A percentile compares a stretch with the other conserved stretches of the same genome.
Evolutionary conservation across 2,113 vertebrate genomes (phyloP).

Genomic region (Nothobranchius furzeri): DNA sequence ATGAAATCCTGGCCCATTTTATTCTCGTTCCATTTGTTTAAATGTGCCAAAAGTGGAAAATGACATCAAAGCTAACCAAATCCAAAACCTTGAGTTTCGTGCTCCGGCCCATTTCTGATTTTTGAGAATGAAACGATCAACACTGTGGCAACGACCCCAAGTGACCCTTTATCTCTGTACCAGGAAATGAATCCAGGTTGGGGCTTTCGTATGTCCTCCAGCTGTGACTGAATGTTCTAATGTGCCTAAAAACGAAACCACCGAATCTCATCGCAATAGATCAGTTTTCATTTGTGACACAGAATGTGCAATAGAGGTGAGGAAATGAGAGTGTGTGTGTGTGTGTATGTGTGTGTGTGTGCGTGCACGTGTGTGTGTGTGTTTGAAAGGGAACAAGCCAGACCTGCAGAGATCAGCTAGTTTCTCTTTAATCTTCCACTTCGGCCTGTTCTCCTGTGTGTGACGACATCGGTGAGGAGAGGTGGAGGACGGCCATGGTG

Average conservation of each 20-base stretch:
- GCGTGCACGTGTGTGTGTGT: background rate
- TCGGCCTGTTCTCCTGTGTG: background rate
- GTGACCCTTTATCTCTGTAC: background rate
- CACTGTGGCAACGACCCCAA: background rate
- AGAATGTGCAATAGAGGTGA: constrained; percentile 23
- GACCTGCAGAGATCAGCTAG: background rate
- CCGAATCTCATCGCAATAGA: constrained; percentile 24
- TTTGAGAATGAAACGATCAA: no score
- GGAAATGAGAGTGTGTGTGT: background rate
- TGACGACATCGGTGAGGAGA: background rate
- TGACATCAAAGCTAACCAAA: no score
- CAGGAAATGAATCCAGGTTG: constrained; percentile 25
- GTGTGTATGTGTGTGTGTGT: background rate
- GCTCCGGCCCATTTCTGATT: no score
- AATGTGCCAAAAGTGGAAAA: no score
- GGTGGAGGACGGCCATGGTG: background rate
- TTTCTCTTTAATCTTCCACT: background rate
- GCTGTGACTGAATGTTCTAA: constrained; percentile 59
- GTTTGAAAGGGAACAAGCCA: constrained; percentile 2
- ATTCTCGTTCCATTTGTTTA: no score
- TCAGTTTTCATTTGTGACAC: constrained; percentile 19
- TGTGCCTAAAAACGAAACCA: constrained; percentile 63
- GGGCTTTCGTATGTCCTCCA: constrained; percentile 50
- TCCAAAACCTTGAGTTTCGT: no score
- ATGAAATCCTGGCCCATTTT: no score